Percentiles rank a stretch among this genome's conserved stretches.
These are phyloP conservation scores for Leuciscus waleckii DNA, from an alignment of 2,797 vertebrate species.

Conservation along the genomic window DNA sequence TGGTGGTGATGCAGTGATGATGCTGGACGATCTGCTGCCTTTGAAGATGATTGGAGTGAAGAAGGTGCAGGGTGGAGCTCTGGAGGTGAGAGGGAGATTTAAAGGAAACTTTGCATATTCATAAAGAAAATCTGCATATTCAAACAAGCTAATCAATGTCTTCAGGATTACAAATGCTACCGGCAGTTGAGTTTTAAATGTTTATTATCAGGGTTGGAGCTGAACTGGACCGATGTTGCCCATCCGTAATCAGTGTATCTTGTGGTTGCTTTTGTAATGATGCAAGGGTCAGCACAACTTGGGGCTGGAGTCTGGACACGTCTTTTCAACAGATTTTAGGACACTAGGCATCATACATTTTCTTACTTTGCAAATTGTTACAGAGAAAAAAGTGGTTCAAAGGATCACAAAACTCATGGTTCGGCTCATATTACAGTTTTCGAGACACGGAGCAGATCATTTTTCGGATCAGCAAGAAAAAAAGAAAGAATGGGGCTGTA, in stretches of 20 bases:
- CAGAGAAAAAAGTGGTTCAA: not conserved
- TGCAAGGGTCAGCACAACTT: not conserved
- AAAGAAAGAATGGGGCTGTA: too few relatives aligned
- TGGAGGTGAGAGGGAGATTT: constrained; percentile 82
- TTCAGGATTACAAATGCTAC: too few relatives aligned
- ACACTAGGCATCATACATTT: not conserved
- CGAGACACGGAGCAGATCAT: too few relatives aligned
- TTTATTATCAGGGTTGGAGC: too few relatives aligned
- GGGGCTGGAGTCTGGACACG: not conserved
- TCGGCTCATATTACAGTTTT: too few relatives aligned
- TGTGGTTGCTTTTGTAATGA: not conserved
- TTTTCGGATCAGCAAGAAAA: too few relatives aligned
- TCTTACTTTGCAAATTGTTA: not conserved
- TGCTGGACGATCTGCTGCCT: constrained; percentile 91
- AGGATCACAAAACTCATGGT: too few relatives aligned
- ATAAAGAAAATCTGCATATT: not conserved
- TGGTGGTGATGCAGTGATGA: constrained; percentile 96
- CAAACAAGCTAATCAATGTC: too few relatives aligned
- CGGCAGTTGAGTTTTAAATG: too few relatives aligned
- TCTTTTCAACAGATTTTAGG: not conserved
- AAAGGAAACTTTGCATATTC: not conserved
- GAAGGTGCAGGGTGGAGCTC: constrained; percentile 95
- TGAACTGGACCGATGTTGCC: too few relatives aligned
- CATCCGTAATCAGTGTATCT: not conserved
- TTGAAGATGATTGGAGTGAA: constrained; percentile 99